phyloP scores from a whole-genome alignment of 2,113 vertebrate genomes.

The Rhizomys pruinosus region DNA sequence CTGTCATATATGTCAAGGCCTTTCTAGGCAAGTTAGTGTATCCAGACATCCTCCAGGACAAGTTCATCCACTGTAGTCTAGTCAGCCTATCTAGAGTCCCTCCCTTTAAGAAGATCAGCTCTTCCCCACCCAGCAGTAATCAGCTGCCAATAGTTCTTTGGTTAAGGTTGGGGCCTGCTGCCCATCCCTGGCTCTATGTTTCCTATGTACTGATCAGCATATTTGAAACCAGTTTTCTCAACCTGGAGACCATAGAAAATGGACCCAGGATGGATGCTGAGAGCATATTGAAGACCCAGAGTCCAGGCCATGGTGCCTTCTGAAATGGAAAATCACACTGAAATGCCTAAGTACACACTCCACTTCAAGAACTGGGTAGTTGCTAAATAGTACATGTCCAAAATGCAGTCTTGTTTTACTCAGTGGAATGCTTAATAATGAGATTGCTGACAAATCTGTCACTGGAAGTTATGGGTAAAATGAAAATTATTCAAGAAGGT shows the following conservation, averaged over 20 bases:
- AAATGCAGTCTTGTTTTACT: background rate
- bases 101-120: no score
- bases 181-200: no score
- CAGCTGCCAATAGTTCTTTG: no score
- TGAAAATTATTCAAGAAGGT: background rate
- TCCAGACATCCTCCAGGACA: no score
- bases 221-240: slow-evolving; percentile 38
- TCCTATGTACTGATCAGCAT: slow-evolving; percentile 49
- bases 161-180: no score
- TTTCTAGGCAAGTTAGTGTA: no score
- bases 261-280: background rate
- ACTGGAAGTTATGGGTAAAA: background rate
- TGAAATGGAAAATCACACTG: background rate
- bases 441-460: background rate
- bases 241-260: background rate
- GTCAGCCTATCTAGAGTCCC: no score
- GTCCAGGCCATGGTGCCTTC: background rate
- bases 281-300: background rate
- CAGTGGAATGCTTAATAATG: background rate
- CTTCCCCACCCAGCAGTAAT: no score
- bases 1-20: no score
- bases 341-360: background rate
- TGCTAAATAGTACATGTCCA: background rate
- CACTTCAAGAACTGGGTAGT: background rate
- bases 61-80: no score